Conservation (phyloP, 2,888 invertebrate genomes). For the Trissolcus japonicus region DNA sequence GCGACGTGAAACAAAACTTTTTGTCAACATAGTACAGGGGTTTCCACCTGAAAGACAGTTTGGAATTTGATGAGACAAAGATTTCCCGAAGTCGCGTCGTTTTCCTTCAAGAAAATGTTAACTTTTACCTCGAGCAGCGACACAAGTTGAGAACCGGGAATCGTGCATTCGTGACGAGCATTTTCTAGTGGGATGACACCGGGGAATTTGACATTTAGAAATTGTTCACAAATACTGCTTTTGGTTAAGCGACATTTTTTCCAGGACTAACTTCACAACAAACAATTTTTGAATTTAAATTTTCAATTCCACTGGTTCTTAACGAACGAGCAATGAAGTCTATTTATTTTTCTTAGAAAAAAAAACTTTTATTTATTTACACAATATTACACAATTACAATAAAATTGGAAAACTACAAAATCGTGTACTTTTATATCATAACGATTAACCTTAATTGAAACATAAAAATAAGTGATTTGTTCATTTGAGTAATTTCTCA, state of each 20-base stretch:
- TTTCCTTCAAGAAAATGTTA: neutral
- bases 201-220: slow-evolving; percentile 22
- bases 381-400: too few relatives aligned
- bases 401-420: too few relatives aligned
- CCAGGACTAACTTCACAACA: too few relatives aligned
- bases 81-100: neutral
- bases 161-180: slow-evolving; percentile 24
- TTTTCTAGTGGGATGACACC: slow-evolving; percentile 26
- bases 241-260: neutral
- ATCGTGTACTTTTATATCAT: neutral
- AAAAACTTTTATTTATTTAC: too few relatives aligned
- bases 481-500: slow-evolving; percentile 18
- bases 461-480: neutral
- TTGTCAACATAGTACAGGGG: slow-evolving; percentile 4
- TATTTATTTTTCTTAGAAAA: too few relatives aligned
- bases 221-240: neutral
- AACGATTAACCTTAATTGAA: neutral
- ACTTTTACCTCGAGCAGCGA: slow-evolving; percentile 32
- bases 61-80: neutral
- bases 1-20: slow-evolving; percentile 1
- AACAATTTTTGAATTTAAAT: too few relatives aligned
- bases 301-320: too few relatives aligned
- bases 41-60: slow-evolving; percentile 9
- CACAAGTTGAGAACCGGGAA: slow-evolving; percentile 16
- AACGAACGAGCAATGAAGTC: too few relatives aligned